Percentiles rank a stretch among this genome's conserved stretches.
Evolutionary conservation across 2,113 vertebrate species (phyloP).

Genomic region (Psephotus haematonotus): DNA sequence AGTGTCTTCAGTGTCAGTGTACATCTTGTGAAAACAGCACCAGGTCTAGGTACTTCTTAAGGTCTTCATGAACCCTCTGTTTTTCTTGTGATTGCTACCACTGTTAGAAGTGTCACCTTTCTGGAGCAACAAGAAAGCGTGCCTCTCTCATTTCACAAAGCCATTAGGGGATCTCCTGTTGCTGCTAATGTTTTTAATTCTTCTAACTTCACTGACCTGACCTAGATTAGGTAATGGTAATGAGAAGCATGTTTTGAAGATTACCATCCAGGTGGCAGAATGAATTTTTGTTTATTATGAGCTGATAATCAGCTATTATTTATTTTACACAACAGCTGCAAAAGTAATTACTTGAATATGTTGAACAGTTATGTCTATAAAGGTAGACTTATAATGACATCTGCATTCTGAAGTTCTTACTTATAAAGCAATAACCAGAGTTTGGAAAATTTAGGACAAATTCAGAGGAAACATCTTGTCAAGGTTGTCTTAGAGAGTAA

Average conservation of each 20-base stretch:
- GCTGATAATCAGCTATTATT: conserved; percentile 2
- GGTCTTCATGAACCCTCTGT: neutral
- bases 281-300: neutral
- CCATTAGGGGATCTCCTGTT: neutral
- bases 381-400: neutral
- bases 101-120: neutral
- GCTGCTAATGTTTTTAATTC: neutral
- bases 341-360: neutral
- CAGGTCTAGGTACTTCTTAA: neutral
- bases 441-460: neutral
- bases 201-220: neutral
- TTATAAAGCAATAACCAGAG: neutral
- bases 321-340: neutral
- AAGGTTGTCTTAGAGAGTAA: neutral
- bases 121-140: neutral
- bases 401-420: neutral
- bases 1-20: neutral
- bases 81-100: neutral
- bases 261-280: neutral
- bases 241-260: neutral
- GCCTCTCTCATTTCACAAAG: neutral
- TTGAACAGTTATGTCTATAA: neutral
- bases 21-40: neutral
- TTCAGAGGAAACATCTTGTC: neutral
- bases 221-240: neutral